Evolutionary conservation across 2,797 vertebrate species (phyloP).

Genomic region (Protonibea diacanthus): DNA sequence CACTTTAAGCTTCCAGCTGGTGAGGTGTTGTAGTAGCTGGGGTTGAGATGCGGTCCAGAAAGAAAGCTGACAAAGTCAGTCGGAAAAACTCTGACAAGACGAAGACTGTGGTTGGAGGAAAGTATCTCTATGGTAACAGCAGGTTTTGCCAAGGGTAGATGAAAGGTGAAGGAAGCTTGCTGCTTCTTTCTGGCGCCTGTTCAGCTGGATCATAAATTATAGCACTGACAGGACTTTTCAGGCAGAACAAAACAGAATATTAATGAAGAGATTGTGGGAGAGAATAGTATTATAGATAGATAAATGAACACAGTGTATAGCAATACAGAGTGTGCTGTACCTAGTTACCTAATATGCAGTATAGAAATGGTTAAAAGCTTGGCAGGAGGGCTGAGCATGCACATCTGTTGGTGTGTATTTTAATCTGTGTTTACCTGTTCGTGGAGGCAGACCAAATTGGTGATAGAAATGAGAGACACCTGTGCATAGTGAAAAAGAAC

Average conservation of each 20-base stretch:
- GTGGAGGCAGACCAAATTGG: slow-evolving; percentile 13
- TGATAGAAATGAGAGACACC: slow-evolving; percentile 25
- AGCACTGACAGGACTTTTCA: slow-evolving; percentile 46
- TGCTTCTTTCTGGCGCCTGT: slow-evolving; percentile 53
- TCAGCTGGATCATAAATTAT: slow-evolving; percentile 59
- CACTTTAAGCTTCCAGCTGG: slow-evolving; percentile 8
- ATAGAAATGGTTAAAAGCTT: slow-evolving; percentile 5
- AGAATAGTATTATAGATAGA: slow-evolving; percentile 1
- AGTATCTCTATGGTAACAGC: slow-evolving; percentile 87
- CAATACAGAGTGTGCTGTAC: background rate
- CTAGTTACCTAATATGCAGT: background rate
- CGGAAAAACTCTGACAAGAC: slow-evolving; percentile 70
- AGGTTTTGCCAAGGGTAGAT: slow-evolving; percentile 65
- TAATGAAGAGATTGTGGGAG: slow-evolving; percentile 27
- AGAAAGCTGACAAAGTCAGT: slow-evolving; percentile 44
- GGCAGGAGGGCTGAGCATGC: background rate
- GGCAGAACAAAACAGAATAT: slow-evolving; percentile 41
- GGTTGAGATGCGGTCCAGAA: slow-evolving; percentile 1
- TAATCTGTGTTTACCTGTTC: slow-evolving; percentile 23
- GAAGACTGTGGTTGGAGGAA: slow-evolving; percentile 73
- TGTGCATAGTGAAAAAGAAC: slow-evolving; percentile 20
- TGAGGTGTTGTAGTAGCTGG: slow-evolving; percentile 4
- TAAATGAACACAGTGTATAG: background rate
- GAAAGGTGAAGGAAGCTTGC: slow-evolving; percentile 68
- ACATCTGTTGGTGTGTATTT: slow-evolving; percentile 28